Percentiles rank a stretch among this genome's conserved stretches.
Evolutionary conservation across 2,113 vertebrate species (phyloP).

Genomic region (Tragelaphus strepsiceros): DNA sequence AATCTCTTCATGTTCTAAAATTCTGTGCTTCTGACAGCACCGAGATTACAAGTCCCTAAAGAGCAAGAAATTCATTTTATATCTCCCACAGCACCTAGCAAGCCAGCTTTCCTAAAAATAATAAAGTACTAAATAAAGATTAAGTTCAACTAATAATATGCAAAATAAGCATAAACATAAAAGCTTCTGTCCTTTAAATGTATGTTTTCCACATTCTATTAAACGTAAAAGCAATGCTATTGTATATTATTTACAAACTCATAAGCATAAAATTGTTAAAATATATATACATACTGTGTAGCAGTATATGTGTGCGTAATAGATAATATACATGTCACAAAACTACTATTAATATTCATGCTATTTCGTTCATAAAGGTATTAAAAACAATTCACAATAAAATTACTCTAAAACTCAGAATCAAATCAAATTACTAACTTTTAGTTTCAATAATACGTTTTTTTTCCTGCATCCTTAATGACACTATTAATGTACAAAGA

Average conservation of each 20-base stretch:
- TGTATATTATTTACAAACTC: neutral
- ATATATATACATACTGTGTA: fast-evolving
- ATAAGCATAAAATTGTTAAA: neutral
- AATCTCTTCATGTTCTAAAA: neutral
- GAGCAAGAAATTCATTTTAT: neutral
- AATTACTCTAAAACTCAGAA: conserved; percentile 6
- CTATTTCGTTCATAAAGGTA: neutral
- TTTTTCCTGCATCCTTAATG: neutral
- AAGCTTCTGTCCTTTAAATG: neutral
- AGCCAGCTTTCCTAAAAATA: neutral
- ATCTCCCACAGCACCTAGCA: neutral
- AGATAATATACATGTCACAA: neutral
- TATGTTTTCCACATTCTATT: neutral
- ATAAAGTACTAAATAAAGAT: neutral
- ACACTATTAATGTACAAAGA: neutral
- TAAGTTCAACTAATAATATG: neutral
- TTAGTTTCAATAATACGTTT: neutral
- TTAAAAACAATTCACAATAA: neutral
- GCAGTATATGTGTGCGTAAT: neutral
- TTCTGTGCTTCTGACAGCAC: neutral
- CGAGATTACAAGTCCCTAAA: neutral
- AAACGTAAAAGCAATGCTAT: neutral
- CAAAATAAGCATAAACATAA: neutral
- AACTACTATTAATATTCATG: neutral
- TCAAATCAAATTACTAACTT: neutral